Conservation (phyloP, 2,888 invertebrate species). For the Drosophila vallismaia region DNA sequence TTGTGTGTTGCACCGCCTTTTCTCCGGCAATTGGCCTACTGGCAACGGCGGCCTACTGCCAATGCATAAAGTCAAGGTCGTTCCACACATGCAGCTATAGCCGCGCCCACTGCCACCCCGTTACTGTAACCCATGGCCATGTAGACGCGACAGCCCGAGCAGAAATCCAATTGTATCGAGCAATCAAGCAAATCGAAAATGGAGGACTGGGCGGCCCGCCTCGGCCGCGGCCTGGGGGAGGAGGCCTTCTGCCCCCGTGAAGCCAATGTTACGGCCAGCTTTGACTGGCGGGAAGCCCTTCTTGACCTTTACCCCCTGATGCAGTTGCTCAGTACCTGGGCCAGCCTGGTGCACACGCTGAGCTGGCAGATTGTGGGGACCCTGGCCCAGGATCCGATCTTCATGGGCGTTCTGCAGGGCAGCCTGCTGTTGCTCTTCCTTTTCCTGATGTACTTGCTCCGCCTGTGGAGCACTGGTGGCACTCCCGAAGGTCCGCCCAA, state of each 20-base stretch:
- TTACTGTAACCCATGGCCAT: conserved; percentile 57
- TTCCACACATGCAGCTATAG: conserved; percentile 7
- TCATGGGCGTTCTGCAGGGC: conserved; percentile 71
- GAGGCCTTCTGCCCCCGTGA: conserved; percentile 58
- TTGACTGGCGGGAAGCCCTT: conserved; percentile 17
- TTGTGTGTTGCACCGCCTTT: conserved; percentile 37
- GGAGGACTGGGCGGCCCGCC: conserved; percentile 59
- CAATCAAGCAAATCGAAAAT: conserved; percentile 22
- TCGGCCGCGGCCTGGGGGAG: conserved; percentile 28
- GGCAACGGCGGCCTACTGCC: conserved; percentile 8
- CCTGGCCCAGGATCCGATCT: conserved; percentile 66
- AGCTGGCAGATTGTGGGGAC: conserved; percentile 39
- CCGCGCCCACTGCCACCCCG: conserved; percentile 6
- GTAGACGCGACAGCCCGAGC: conserved; percentile 48
- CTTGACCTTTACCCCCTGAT: conserved; percentile 21
- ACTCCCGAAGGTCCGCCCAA: conserved; percentile 7
- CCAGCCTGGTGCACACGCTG: conserved; percentile 19
- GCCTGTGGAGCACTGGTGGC: conserved; percentile 25
- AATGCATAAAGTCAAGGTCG: conserved; percentile 72
- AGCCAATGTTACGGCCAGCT: conserved; percentile 50
- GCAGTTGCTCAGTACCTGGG: conserved; percentile 44
- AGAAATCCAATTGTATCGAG: conserved; percentile 36
- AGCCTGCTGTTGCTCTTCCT: conserved; percentile 73
- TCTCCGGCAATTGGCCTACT: conserved; percentile 25
- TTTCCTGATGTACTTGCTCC: conserved; percentile 68